Base-by-base conservation (phyloP, 2,888 invertebrate genomes). In the Spilosoma lubricipeda region DNA sequence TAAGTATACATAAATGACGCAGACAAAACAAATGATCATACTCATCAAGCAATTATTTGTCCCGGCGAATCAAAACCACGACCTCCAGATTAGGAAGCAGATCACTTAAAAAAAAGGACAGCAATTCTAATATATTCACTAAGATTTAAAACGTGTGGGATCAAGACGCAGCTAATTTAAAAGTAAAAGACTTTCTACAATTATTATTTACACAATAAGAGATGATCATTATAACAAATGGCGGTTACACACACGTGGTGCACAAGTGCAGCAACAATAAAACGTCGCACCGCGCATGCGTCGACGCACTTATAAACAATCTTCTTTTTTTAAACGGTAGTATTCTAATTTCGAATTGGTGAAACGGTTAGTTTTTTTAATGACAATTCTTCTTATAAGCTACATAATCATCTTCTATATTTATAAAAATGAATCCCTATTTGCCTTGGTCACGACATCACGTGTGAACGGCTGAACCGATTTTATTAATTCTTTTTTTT, bases 251-350 rank as follows among this genome's bases (percentile, higher is more conserved):
- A 92, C 92, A 92, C 90, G 88, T 92, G 92, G 85, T 86, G 83
- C 85, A 85, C 86, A 91, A 91, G 90, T 90, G 91, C 89, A 87
- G 79, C 84, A 79, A 75, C 75, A 87, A 87, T 87, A 86, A 87
- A 89, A 90, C 88, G 87, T 86, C 82, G 69, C 59, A n/a, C 45
- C 70, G 75, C 76, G 77, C 82, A 80, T 82, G 77, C 82, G 84
- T 81, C 79, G 80, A 74, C 84, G 82, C 78, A 80, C 81, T 84
- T 84, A 83, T 80, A 75, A 79, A 70, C 69, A 70, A 63, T 42
- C 77, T 78, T 83, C 80, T 81, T 87, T 87, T 87, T 87, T 80
- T 85, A 82, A 87, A 82, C 87, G 80, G 87, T 87, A 84, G 82
- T 81, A 69, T 82, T 84, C 75, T 80, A 80, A 84, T 70, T 75